phyloP scores from a whole-genome alignment of 2,888 invertebrate genomes.

The Eugnorisma glareosa region DNA sequence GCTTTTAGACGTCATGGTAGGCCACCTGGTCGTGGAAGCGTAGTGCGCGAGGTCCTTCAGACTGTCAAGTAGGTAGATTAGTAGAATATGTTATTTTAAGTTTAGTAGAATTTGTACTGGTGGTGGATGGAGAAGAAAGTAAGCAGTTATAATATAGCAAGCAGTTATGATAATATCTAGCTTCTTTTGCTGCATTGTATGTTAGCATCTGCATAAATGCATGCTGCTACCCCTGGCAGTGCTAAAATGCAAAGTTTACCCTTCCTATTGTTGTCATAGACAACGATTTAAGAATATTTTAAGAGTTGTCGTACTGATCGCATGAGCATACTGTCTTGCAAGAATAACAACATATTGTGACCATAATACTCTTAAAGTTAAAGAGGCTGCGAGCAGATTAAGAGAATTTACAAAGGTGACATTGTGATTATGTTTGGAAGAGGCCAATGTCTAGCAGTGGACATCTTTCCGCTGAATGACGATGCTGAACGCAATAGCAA shows the following conservation, averaged over 20 bases:
- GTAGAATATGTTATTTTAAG: background rate
- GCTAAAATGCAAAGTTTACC: background rate
- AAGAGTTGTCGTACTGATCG: background rate
- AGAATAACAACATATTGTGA: background rate
- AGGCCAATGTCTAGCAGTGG: background rate
- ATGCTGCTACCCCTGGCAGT: background rate
- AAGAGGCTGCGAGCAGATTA: background rate
- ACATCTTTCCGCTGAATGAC: too few species aligned
- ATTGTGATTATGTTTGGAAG: background rate
- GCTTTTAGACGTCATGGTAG: too few species aligned
- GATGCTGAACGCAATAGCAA: background rate
- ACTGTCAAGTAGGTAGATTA: slow-evolving; percentile 8
- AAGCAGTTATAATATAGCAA: background rate
- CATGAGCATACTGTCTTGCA: background rate
- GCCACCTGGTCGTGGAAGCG: background rate
- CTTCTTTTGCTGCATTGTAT: slow-evolving; percentile 16
- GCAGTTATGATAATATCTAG: background rate
- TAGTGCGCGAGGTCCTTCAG: background rate
- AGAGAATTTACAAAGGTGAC: background rate
- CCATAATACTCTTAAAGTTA: background rate
- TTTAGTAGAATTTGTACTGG: slow-evolving; percentile 20
- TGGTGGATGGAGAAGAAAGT: slow-evolving; percentile 20
- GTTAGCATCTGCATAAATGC: background rate
- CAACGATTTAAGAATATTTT: background rate
- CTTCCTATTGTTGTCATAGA: too few species aligned